Base-by-base conservation (phyloP, 1,140 invertebrate species). In the Babylonia areolata region DNA sequence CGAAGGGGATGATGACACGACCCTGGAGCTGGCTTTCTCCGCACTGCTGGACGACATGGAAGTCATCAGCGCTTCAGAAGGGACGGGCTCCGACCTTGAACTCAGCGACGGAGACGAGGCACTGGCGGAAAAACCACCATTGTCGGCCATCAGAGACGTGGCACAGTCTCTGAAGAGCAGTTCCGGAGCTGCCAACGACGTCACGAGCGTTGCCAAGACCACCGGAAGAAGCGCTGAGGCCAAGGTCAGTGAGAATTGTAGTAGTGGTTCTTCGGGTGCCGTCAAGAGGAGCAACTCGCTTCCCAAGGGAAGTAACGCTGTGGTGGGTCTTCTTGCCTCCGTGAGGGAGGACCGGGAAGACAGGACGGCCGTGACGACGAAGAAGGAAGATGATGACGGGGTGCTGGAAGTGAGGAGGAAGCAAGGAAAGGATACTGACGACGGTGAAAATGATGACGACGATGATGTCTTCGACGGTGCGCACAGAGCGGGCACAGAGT, bases 11-110 rank as follows among this genome's bases (percentile, higher is more conserved):
- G 71, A 9, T 6, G 5, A 6, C 31, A 5, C 9, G 20, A 31
- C 33, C 31, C 84, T 88, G 54, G 87, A 88, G 73, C 23, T 40
- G 40, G 84, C 85, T 20, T 88, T 88, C 73, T 69, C 69, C 15
- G 81, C 78, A 3, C 75, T 88, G 51, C 85, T 88, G 17, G 87
- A 88, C n/a, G 87, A 88, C 39, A 85, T 88, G 5, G 87, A 88
- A 23, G 79, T 31, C 64, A 33, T 86, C 81, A 88, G 87, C 35
- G 54, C 73, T 3, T 86, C 87, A 39, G 84, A 88, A 28, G 81
- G 84, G 73, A 86, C 71, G 28, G 33, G 69, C 46, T 88, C 87
- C 15, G 87, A 88, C 81, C 42, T 85, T 33, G 87, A 87, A 37
- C 37, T 77, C 75, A 77, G 75, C 37, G 37, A 40, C 28, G 35